Evolutionary conservation across 2,113 vertebrate species (phyloP).

Genomic region (Psammodynastes pulverulentus): DNA sequence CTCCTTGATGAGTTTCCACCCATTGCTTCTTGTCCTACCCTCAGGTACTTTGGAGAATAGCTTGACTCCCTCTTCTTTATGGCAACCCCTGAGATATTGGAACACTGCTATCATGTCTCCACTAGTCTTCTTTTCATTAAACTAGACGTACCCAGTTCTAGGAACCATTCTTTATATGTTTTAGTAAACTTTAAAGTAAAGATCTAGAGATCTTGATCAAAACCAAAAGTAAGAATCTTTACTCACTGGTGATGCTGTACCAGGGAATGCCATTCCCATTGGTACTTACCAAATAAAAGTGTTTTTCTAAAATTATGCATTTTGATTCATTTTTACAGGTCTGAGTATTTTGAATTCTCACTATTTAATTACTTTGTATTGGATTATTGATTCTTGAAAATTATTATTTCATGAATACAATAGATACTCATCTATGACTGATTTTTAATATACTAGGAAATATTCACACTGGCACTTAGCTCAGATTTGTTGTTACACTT

Average conservation of each 20-base stretch:
- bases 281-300: background rate
- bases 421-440: background rate
- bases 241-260: background rate
- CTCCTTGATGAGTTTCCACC: too few species aligned
- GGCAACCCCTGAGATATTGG: too few species aligned
- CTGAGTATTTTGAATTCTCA: background rate
- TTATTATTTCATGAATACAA: background rate
- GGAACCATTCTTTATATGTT: too few species aligned
- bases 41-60: too few species aligned
- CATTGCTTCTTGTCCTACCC: too few species aligned
- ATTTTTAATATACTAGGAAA: background rate
- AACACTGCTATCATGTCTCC: too few species aligned
- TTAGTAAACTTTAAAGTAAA: background rate
- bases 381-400: background rate
- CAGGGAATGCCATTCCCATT: background rate
- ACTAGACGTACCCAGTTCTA: too few species aligned
- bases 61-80: too few species aligned
- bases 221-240: background rate
- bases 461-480: background rate
- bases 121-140: too few species aligned
- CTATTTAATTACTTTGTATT: background rate
- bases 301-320: background rate
- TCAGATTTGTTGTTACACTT: background rate
- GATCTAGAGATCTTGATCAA: background rate
- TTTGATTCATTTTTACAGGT: background rate